A percentile compares a stretch with the other conserved stretches of the same genome.
phyloP scores from a whole-genome alignment of 2,797 vertebrate genomes.

The Thalassophryne amazonica region DNA sequence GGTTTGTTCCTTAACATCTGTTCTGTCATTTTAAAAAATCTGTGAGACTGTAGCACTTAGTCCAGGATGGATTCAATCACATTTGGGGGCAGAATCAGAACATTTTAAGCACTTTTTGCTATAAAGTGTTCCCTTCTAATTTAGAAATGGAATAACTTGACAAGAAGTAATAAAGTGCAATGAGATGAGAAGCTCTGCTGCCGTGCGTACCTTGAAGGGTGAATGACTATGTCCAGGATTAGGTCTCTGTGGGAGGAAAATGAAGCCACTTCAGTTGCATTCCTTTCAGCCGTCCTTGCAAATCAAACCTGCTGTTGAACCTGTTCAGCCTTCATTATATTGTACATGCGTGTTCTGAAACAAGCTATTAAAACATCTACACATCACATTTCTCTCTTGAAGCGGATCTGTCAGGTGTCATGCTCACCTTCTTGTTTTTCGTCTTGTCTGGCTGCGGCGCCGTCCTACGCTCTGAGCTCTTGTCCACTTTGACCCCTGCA shows the following conservation, averaged over 20 bases:
- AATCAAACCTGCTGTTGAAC: not conserved
- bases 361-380: not conserved
- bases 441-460: conserved; percentile 72
- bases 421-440: conserved; percentile 78
- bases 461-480: conserved; percentile 68
- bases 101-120: too few relatives aligned
- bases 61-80: too few relatives aligned
- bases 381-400: not conserved
- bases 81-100: too few relatives aligned
- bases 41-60: too few relatives aligned
- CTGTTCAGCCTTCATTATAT: not conserved
- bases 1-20: too few relatives aligned
- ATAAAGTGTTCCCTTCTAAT: too few relatives aligned
- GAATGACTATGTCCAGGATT: conserved; percentile 78
- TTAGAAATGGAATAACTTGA: not conserved
- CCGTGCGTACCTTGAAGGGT: conserved; percentile 77
- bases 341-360: not conserved
- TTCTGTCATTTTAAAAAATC: too few relatives aligned
- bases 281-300: not conserved
- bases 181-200: not conserved
- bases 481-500: conserved; percentile 62
- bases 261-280: conserved; percentile 18
- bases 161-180: not conserved
- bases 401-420: conserved; percentile 28
- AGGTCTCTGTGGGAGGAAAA: conserved; percentile 75